Base-by-base conservation (phyloP, 2,797 vertebrate genomes). In the Choloepus didactylus region DNA sequence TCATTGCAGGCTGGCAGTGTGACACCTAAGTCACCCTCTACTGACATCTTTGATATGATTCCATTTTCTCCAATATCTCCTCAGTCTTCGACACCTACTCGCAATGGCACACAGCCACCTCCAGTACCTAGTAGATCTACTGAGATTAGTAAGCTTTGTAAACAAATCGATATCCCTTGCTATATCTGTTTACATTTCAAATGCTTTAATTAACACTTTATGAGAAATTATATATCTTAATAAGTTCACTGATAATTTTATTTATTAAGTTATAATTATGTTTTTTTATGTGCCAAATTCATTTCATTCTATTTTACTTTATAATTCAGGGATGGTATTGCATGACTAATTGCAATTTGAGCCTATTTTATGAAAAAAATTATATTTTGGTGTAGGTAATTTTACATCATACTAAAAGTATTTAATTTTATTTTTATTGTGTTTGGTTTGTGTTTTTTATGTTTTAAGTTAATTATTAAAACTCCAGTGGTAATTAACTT, bases 41-140 rank as follows among this genome's bases (percentile, higher is more conserved):
- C 99, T 66, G 99, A 99, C 97, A 96, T 99, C 91, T 99, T 99
- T 94, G 99, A 99, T 98, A 99, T 99, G 99, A 99, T 99, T 97
- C 99, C 99, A 38, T 99, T 99, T 98, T 99, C 99, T 93, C 99
- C 99, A 9, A 97, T 98, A 97, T 99, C 99, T 54, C 99, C 99
- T 41, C 98, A 99, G 98, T 98, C 99, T 97, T 99, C 99, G 90
- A 97, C 98, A 73, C 98, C 98, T 96, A 98, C 99, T 97, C 99
- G 98, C 97, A 99, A 99, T 79, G 99, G 99, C 95, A 99, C 99
- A 72, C 99, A 99, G 70, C 99, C 98, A 80, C 99, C 99, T 67
- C 99, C 99, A 21, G 98, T 99, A 12, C 99, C 99, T 89, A 99
- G 98, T 84, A 98, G 99, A 98, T 98, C 99, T 91, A 97, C 99